Conservation (phyloP, 2,888 invertebrate species). For the Rhingia rostrata region DNA sequence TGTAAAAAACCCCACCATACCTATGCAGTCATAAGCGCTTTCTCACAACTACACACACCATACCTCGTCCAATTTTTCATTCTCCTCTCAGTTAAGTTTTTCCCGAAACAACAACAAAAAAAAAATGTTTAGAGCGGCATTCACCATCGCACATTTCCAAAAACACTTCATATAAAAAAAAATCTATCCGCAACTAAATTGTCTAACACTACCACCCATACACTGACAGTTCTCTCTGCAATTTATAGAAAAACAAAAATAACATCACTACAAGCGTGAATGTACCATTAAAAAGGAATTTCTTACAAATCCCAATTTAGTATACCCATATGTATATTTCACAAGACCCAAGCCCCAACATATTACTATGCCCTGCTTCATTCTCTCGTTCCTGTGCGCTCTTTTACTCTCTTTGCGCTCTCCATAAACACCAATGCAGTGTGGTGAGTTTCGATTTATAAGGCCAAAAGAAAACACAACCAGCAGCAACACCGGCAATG, state of each 20-base stretch:
- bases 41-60: not conserved
- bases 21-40: conserved; percentile 27
- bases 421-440: conserved; percentile 32
- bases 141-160: conserved; percentile 44
- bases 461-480: conserved; percentile 5
- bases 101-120: not conserved
- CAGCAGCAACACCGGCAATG: conserved; percentile 69
- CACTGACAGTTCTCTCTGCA: conserved; percentile 12
- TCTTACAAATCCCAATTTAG: conserved; percentile 72
- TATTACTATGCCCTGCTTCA: conserved; percentile 37
- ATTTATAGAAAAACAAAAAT: conserved; percentile 2
- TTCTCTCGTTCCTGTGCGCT: conserved; percentile 12
- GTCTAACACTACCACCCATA: conserved; percentile 45
- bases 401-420: conserved; percentile 14
- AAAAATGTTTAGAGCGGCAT: conserved; percentile 26
- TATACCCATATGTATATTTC: conserved; percentile 62
- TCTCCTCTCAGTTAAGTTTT: conserved; percentile 1
- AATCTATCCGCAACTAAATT: conserved; percentile 26
- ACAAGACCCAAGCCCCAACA: conserved; percentile 39
- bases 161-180: conserved; percentile 8
- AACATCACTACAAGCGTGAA: conserved; percentile 53
- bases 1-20: conserved; percentile 40
- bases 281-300: conserved; percentile 71
- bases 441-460: conserved; percentile 65
- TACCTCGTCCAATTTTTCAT: conserved; percentile 1